These are phyloP conservation scores for Xenopus petersii DNA, from an alignment of 2,797 vertebrate species.

Conservation along the genomic window DNA sequence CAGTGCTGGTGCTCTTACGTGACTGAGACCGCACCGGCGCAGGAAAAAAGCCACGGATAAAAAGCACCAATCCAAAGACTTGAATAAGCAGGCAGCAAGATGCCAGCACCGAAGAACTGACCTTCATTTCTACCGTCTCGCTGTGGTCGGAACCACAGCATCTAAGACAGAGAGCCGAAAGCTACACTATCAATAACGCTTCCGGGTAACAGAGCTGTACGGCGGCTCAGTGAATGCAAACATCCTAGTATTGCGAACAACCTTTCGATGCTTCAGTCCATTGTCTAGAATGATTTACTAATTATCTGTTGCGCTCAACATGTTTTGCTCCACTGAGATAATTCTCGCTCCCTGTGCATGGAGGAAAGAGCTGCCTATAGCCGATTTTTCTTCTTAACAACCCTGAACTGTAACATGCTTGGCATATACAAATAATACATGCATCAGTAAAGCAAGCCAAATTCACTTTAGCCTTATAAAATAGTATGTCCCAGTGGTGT, in stretches of 20 bases:
- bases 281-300: no score
- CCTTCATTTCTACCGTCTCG: slow-evolving; percentile 66
- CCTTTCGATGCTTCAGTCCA: no score
- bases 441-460: no score
- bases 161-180: background rate
- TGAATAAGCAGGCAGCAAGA: slow-evolving; percentile 72
- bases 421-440: no score
- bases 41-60: slow-evolving; percentile 89
- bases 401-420: no score
- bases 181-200: background rate
- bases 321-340: no score
- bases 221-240: background rate
- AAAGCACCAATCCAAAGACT: slow-evolving; percentile 78
- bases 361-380: no score
- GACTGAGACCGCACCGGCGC: slow-evolving; percentile 75
- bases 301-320: no score
- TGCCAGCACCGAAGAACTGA: slow-evolving; percentile 80
- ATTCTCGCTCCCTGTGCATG: no score
- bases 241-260: background rate
- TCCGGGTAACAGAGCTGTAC: slow-evolving; percentile 16
- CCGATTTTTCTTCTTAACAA: no score
- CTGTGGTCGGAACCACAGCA: background rate
- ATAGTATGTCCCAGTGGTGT: no score
- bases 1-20: slow-evolving; percentile 62
- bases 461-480: no score